Percentiles rank a stretch among this genome's conserved stretches.
These are phyloP conservation scores for Taxidea taxus DNA, from an alignment of 2,113 vertebrate species.

Conservation along the genomic window DNA sequence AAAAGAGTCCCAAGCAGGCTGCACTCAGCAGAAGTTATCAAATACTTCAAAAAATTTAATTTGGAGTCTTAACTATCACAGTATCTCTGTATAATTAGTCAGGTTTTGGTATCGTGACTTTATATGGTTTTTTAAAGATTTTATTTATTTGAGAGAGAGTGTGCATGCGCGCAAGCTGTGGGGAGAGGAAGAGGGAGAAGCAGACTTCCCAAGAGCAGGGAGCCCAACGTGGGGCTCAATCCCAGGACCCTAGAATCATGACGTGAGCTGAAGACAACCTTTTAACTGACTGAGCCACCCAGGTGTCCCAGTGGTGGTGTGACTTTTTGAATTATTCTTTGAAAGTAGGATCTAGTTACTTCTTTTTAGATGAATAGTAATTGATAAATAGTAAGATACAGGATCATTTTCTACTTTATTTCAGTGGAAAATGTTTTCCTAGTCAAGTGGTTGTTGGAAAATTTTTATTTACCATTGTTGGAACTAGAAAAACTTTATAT, in stretches of 20 bases:
- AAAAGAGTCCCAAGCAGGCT: neutral
- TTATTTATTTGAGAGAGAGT: no score
- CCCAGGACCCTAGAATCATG: no score
- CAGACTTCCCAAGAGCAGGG: no score
- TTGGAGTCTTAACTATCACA: neutral
- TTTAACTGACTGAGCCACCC: no score
- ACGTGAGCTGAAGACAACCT: no score
- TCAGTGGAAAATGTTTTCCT: neutral
- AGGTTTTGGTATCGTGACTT: neutral
- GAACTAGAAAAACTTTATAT: neutral
- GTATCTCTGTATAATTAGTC: neutral
- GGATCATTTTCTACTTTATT: neutral
- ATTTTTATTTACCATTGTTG: neutral
- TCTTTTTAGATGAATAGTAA: slow-evolving; percentile 20
- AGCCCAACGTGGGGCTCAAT: rapidly evolving
- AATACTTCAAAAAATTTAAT: neutral
- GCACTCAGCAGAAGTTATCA: neutral
- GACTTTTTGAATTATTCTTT: neutral
- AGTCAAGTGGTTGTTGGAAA: neutral
- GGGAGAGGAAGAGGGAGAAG: no score
- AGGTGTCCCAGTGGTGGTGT: neutral
- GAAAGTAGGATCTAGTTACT: neutral
- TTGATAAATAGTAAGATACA: neutral
- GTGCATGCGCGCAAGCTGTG: no score
- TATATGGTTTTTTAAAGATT: neutral